Conservation (phyloP, 2,888 invertebrate species). For the Chloroclysta siterata region DNA sequence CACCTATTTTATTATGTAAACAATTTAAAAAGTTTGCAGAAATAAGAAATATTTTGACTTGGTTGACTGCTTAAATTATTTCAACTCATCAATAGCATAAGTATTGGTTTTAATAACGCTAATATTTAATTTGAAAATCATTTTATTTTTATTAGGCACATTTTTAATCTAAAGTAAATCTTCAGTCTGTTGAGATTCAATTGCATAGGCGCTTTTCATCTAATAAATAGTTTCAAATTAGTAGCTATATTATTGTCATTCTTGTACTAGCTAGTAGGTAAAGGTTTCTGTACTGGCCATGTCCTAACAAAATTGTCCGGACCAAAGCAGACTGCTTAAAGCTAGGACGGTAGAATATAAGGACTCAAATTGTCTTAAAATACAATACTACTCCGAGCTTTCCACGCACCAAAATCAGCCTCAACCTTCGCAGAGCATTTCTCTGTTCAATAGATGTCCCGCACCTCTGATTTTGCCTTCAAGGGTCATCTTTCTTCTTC, state of each 20-base stretch:
- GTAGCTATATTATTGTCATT: conserved; percentile 61
- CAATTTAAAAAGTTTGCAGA: neutral
- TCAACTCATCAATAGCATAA: neutral
- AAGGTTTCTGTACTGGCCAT: conserved; percentile 17
- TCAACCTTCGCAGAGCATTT: conserved; percentile 13
- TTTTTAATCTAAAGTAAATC: conserved; percentile 30
- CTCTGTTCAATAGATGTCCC: conserved; percentile 16
- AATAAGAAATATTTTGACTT: neutral
- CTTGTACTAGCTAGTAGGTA: conserved; percentile 65
- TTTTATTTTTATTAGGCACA: conserved; percentile 33
- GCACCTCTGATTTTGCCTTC: conserved; percentile 43
- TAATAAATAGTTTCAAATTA: conserved; percentile 38
- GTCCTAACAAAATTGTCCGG: conserved; percentile 4
- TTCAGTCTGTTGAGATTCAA: conserved; percentile 46
- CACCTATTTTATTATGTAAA: neutral
- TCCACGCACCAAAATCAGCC: conserved; percentile 15
- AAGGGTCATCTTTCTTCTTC: conserved; percentile 92
- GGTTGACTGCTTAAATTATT: no score
- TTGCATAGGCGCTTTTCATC: conserved; percentile 34
- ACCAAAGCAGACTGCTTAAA: conserved; percentile 24
- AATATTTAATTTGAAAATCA: conserved; percentile 9
- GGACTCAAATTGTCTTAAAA: conserved; percentile 23
- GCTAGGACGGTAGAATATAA: conserved; percentile 57
- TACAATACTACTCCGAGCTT: conserved; percentile 18
- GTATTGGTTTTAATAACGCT: conserved; percentile 7